Evolutionary conservation across 2,888 invertebrate genomes (phyloP), one percentile per base, ranked within the genome.

Genomic region (Drosophila mulleri): DNA sequence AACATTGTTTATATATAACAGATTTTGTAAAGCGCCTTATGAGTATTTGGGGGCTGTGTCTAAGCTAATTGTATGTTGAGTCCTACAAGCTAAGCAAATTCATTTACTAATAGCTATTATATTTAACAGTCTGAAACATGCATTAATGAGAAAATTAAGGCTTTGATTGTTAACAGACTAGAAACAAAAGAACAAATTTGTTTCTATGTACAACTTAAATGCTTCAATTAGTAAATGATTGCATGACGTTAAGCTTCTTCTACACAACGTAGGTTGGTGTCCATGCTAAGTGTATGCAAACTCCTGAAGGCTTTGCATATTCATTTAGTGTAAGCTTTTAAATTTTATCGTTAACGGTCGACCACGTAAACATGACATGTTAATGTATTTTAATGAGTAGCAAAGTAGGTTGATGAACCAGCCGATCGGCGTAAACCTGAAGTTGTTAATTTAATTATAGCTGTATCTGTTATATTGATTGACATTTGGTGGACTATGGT

Each of bases 1-100:
- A 74, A 59, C 68, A 72, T 59, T 23, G 54, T 67, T 59, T 66
- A 62, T 63, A 42, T 42, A 26, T 26, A 26, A 26, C 7, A 26
- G 0, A 6, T 29, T 29, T 29, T 29, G 8, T 29, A 29, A 29
- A 29, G 8, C 29, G 7, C 29, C 29, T 14, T 16, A 16, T 7
- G 16, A 16, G 5, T 39, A 14, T 6, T n/a, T 26, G 2, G 16
- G 67, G 67, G 35, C 42, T 67, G 12, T 48, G 67, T 67, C 73
- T 26, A 12, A 2, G 2, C 56, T 72, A 66, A 53, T 5, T n/a
- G 12, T 37, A 23, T 37, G 8, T 12, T 20, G 11, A 9, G 5
- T 23, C 2, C 9, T 37, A 14, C 6, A 23, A 29, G 29, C 50
- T 2, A 48, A 32, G 18, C 7, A 6, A 32, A 0, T 5, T 4